Conservation (phyloP, 1,140 invertebrate species). For the Cyphomyrmex costatus region DNA sequence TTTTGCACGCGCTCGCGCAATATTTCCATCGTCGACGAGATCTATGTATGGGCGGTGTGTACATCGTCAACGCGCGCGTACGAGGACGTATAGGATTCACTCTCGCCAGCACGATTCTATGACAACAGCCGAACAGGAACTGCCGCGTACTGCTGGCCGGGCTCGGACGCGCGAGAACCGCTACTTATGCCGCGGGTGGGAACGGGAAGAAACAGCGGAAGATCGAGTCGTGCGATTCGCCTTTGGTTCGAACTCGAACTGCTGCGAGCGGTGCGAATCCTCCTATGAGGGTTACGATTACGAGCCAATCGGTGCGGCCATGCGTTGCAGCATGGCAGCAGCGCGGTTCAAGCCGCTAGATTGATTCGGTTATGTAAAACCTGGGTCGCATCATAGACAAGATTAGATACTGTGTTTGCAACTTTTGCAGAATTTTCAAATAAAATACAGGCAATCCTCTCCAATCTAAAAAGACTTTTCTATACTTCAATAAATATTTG, state of each 20-base stretch:
- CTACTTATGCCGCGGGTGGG: constrained; percentile 79
- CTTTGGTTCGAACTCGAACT: constrained; percentile 65
- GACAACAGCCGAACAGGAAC: constrained; percentile 77
- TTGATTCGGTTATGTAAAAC: constrained; percentile 34
- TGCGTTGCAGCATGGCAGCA: background rate
- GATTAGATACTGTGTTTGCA: constrained; percentile 4
- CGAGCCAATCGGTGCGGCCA: constrained; percentile 46
- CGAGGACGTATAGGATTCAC: constrained; percentile 61
- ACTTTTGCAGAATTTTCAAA: background rate
- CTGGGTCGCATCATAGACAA: background rate
- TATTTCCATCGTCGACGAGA: constrained; percentile 29
- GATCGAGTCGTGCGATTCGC: constrained; percentile 57
- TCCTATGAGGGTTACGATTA: too few species aligned
- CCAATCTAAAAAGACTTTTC: background rate
- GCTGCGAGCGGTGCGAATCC: too few species aligned
- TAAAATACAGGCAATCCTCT: background rate
- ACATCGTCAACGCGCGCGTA: background rate
- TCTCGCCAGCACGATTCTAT: constrained; percentile 67
- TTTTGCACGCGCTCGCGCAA: background rate
- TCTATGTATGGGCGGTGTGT: background rate
- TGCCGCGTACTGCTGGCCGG: constrained; percentile 57
- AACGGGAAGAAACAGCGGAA: constrained; percentile 71
- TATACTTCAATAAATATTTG: background rate
- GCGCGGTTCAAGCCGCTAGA: constrained; percentile 19
- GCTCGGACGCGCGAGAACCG: constrained; percentile 76